Conservation (phyloP, 2,797 vertebrate species). For the Malurus splendens region DNA sequence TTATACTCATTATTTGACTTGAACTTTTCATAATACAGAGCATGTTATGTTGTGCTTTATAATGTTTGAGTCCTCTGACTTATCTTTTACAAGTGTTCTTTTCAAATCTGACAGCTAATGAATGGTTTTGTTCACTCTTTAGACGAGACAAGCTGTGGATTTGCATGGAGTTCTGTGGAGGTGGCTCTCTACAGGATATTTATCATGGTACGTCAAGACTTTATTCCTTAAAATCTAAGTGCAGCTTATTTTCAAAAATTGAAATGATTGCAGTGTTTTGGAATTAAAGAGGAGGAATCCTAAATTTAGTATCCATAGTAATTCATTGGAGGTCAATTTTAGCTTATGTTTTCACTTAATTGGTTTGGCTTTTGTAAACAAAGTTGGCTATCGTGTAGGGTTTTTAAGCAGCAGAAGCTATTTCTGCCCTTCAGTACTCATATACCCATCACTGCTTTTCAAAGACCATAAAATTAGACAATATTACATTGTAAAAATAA, state of each 20-base stretch:
- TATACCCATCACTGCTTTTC: not conserved
- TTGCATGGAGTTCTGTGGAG: conserved; percentile 98
- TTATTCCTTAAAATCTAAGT: conserved; percentile 1
- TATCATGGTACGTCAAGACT: conserved; percentile 84
- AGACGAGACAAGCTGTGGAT: conserved; percentile 99
- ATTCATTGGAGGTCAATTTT: not conserved
- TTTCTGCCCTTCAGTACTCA: not conserved
- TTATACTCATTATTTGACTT: not conserved
- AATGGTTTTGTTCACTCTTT: conserved; percentile 50
- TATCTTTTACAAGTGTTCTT: not conserved
- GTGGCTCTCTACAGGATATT: conserved; percentile 96
- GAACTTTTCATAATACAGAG: not conserved
- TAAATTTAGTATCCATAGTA: not conserved
- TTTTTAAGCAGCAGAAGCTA: not conserved
- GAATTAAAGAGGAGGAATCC: not conserved
- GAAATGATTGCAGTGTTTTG: not conserved
- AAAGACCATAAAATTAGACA: not conserved
- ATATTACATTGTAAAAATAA: not conserved
- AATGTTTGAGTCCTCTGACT: not conserved
- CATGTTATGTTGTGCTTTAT: not conserved
- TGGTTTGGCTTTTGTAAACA: not conserved
- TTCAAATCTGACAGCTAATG: conserved; percentile 1
- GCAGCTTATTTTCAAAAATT: not conserved
- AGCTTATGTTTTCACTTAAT: not conserved
- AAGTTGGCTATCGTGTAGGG: not conserved